Conservation (phyloP, 2,888 invertebrate genomes). For the Pyrrhosoma nymphula region DNA sequence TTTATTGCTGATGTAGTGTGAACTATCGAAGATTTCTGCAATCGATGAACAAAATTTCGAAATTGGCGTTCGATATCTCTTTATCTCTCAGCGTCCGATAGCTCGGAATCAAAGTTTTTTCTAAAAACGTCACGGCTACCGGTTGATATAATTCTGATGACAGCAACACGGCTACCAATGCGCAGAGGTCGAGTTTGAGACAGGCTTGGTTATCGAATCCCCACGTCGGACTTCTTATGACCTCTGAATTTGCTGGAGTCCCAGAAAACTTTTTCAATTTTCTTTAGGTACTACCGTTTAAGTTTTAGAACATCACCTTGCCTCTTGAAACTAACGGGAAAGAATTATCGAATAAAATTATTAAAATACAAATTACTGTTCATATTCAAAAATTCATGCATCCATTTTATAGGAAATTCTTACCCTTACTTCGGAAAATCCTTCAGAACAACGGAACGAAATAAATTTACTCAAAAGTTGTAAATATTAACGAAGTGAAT, state of each 20-base stretch:
- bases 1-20: not conserved
- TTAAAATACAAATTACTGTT: too few relatives aligned
- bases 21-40: not conserved
- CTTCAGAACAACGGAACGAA: too few relatives aligned
- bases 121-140: not conserved
- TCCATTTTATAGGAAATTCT: too few relatives aligned
- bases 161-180: not conserved
- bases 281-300: too few relatives aligned
- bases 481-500: too few relatives aligned
- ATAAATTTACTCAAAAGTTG: too few relatives aligned
- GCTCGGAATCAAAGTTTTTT: not conserved
- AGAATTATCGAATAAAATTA: too few relatives aligned
- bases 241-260: not conserved
- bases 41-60: not conserved
- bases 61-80: not conserved
- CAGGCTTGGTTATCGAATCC: not conserved
- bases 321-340: too few relatives aligned
- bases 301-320: too few relatives aligned
- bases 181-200: not conserved
- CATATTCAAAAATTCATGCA: too few relatives aligned
- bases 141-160: not conserved
- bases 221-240: not conserved
- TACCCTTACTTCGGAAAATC: too few relatives aligned
- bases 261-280: not conserved
- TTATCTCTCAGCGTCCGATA: not conserved